Conservation (phyloP, 2,113 vertebrate species). For the Microcebus jonahi region DNA sequence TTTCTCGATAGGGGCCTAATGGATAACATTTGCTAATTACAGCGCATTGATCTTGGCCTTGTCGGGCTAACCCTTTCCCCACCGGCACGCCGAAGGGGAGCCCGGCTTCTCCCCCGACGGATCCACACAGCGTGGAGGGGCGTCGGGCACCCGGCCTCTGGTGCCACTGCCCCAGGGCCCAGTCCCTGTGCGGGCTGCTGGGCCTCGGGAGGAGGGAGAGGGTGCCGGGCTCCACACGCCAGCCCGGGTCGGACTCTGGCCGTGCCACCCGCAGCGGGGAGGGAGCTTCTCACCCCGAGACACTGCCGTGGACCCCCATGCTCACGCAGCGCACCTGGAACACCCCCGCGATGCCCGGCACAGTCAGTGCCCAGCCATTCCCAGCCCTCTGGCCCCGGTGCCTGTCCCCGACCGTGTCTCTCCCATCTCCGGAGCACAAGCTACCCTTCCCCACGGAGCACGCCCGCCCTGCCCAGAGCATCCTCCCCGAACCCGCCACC, state of each 20-base stretch:
- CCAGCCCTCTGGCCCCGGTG: no score
- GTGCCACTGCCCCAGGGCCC: not conserved
- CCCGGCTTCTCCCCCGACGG: no score
- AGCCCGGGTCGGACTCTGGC: not conserved
- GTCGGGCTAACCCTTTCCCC: not conserved
- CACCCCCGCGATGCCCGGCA: no score
- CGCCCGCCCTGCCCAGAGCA: not conserved
- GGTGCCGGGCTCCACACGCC: not conserved
- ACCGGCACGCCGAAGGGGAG: not conserved
- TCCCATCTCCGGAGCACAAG: no score
- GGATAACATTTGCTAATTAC: slow-evolving; percentile 25
- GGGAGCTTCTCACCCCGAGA: not conserved
- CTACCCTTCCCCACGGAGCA: no score
- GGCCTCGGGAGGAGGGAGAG: not conserved
- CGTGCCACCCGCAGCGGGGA: not conserved
- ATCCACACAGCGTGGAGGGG: fast-evolving
- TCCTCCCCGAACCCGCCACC: not conserved
- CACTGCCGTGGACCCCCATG: no score
- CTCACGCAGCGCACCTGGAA: no score
- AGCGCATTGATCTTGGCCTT: not conserved
- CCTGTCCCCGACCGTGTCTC: no score
- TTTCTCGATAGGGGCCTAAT: not conserved
- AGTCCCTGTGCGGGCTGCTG: not conserved
- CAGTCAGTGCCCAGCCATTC: no score
- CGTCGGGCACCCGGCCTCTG: not conserved